phyloP scores from a whole-genome alignment of 2,888 invertebrate species.

The Acrobasis suavella region DNA sequence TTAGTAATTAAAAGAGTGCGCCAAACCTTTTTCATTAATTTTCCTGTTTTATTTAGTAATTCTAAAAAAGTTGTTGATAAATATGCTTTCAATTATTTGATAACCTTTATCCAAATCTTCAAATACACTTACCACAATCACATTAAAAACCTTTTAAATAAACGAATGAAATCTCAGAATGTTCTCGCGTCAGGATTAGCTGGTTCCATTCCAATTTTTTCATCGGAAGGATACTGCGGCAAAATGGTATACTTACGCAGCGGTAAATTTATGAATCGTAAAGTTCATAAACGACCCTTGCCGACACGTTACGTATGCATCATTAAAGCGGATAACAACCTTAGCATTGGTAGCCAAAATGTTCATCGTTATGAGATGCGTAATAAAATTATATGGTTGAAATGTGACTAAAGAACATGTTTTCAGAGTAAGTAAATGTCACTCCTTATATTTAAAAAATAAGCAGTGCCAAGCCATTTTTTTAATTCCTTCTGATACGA shows the following conservation, averaged over 20 bases:
- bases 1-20: neutral
- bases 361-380: slow-evolving; percentile 35
- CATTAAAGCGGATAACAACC: slow-evolving; percentile 58
- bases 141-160: neutral
- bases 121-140: neutral
- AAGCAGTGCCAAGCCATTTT: neutral
- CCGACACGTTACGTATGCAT: slow-evolving; percentile 49
- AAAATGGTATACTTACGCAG: slow-evolving; percentile 40
- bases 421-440: neutral
- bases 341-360: slow-evolving; percentile 51
- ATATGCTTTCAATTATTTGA: neutral
- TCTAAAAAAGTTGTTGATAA: too few species aligned
- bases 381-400: neutral
- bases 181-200: neutral
- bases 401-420: neutral
- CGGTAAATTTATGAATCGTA: slow-evolving; percentile 60
- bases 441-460: neutral
- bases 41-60: too few species aligned
- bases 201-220: slow-evolving; percentile 34
- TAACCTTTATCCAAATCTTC: neutral
- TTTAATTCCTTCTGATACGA: slow-evolving; percentile 15
- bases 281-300: slow-evolving; percentile 56
- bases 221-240: slow-evolving; percentile 42
- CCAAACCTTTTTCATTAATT: too few species aligned
- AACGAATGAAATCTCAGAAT: slow-evolving; percentile 1